Conservation (phyloP, 2,113 vertebrate species). For the Dendrocopos noguchii region DNA sequence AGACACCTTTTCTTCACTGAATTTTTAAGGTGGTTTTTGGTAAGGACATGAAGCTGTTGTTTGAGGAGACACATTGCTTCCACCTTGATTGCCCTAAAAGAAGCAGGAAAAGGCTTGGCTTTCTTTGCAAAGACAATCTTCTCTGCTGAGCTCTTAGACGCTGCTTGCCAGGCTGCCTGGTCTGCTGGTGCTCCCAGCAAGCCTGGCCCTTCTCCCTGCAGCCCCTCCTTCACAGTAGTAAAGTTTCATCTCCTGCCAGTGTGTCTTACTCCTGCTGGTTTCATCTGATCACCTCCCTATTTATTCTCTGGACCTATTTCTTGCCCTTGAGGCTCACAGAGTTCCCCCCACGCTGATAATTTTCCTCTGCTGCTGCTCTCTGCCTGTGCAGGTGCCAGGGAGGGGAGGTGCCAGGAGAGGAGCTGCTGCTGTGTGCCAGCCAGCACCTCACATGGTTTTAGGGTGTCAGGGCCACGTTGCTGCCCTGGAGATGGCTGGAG, state of each 20-base stretch:
- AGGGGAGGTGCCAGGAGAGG: not conserved
- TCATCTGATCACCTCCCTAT: fast-evolving
- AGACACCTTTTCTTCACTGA: not conserved
- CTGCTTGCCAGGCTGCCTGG: no score
- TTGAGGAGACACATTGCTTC: not conserved
- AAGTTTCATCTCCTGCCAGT: not conserved
- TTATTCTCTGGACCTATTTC: not conserved
- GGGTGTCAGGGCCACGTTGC: no score
- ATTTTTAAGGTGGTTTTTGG: not conserved
- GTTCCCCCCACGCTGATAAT: fast-evolving
- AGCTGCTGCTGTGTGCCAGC: not conserved
- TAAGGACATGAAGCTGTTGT: not conserved
- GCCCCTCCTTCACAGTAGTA: not conserved
- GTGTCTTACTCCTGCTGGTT: not conserved
- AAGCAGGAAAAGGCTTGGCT: not conserved
- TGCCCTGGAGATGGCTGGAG: not conserved
- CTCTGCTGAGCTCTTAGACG: not conserved
- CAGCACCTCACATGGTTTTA: no score
- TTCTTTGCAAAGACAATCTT: not conserved
- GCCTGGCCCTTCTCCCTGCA: not conserved
- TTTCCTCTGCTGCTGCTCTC: fast-evolving
- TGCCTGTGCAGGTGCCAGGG: not conserved
- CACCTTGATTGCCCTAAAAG: not conserved
- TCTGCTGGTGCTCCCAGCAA: not conserved
- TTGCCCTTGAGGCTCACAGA: fast-evolving